phyloP scores from a whole-genome alignment of 2,797 vertebrate genomes.

The Trachops cirrhosus region DNA sequence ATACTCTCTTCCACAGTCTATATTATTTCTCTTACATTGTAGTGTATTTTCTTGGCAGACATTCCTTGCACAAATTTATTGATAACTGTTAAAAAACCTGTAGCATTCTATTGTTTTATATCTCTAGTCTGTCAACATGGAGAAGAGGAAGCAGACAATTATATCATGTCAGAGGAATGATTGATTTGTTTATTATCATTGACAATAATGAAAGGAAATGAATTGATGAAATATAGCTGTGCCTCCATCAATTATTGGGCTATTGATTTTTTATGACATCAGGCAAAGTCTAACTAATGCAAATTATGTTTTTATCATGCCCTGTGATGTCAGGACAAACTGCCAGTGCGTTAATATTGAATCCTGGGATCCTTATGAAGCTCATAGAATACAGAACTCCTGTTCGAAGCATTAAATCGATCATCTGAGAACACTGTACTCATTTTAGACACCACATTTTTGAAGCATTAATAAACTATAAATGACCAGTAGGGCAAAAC shows the following conservation, averaged over 20 bases:
- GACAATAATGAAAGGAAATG: constrained; percentile 11
- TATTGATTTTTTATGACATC: neutral
- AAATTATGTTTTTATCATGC: neutral
- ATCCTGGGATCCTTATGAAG: neutral
- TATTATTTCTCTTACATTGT: neutral
- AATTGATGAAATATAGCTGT: neutral
- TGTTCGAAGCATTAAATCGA: neutral
- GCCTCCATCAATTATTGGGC: no score
- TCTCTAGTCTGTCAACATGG: neutral
- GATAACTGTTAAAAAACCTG: neutral
- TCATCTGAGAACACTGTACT: neutral
- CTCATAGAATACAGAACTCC: neutral
- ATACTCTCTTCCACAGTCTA: neutral
- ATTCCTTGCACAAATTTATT: neutral
- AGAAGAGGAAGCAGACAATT: neutral
- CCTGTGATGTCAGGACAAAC: neutral
- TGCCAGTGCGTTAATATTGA: constrained; percentile 33
- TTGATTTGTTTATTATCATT: neutral
- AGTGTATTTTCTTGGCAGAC: neutral
- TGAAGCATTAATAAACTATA: neutral
- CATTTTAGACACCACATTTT: neutral
- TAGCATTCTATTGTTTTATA: neutral
- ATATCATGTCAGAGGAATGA: neutral
- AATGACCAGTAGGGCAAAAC: neutral
- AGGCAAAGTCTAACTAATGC: neutral